Conservation (phyloP, 2,888 invertebrate genomes). For the Neoscelio sp. region DNA sequence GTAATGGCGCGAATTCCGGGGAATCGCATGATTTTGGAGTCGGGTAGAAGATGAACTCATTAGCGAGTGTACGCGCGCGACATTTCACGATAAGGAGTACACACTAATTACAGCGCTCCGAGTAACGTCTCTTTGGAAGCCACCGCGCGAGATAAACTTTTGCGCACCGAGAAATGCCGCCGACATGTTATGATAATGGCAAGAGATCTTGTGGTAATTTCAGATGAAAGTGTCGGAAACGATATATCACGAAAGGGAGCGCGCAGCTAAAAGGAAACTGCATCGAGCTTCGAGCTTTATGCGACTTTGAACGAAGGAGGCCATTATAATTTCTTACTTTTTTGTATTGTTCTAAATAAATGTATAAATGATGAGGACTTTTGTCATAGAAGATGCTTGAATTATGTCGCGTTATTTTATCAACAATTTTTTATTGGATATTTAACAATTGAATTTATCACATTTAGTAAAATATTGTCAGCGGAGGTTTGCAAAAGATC, state of each 20-base stretch:
- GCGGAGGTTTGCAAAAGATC: too few relatives aligned
- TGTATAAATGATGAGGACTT: too few relatives aligned
- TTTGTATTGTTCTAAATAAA: conserved; percentile 27
- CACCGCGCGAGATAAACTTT: conserved; percentile 59
- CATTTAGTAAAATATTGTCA: too few relatives aligned
- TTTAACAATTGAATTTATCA: too few relatives aligned
- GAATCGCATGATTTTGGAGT: conserved; percentile 29
- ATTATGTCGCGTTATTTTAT: conserved; percentile 7
- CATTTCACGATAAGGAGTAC: conserved; percentile 62
- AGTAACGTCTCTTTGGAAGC: conserved; percentile 60
- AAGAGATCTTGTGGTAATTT: conserved; percentile 63
- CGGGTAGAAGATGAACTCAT: conserved; percentile 54
- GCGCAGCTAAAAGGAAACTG: conserved; percentile 52
- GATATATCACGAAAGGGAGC: conserved; percentile 41
- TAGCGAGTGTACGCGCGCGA: conserved; percentile 58
- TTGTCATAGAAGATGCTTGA: too few relatives aligned
- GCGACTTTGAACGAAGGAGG: conserved; percentile 27
- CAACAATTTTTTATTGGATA: too few relatives aligned
- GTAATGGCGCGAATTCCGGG: conserved; percentile 19
- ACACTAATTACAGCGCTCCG: conserved; percentile 61
- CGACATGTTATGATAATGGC: conserved; percentile 67
- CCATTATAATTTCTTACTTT: conserved; percentile 28
- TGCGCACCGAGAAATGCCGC: conserved; percentile 54
- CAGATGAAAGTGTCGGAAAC: conserved; percentile 63
- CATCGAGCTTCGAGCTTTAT: conserved; percentile 60